These are phyloP conservation scores for Uloborus plumipes DNA, from an alignment of 2,888 invertebrate species.

Conservation along the genomic window DNA sequence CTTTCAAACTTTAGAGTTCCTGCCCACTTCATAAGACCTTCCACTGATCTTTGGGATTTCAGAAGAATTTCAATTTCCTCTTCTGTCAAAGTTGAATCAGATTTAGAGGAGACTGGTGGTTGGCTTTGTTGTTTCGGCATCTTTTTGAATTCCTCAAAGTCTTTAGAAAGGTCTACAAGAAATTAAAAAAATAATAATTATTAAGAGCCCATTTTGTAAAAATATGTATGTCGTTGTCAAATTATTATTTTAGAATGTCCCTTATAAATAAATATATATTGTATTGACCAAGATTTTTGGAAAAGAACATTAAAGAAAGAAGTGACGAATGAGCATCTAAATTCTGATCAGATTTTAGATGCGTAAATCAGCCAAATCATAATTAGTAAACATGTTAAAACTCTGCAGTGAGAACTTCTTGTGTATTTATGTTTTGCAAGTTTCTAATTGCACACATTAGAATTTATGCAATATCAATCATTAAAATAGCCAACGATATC, in stretches of 20 bases:
- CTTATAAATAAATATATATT: too few species aligned
- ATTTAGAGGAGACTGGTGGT: background rate
- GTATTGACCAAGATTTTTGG: too few species aligned
- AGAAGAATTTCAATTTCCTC: conserved; percentile 3
- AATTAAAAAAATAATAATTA: too few species aligned
- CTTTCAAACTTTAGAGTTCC: background rate
- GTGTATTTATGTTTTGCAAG: too few species aligned
- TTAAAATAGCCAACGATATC: background rate
- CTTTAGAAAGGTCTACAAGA: background rate
- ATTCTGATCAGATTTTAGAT: too few species aligned
- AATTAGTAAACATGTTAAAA: too few species aligned
- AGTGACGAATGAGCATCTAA: too few species aligned
- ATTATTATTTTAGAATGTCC: background rate
- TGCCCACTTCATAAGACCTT: background rate
- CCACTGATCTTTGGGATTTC: conserved; percentile 1
- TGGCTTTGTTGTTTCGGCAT: background rate
- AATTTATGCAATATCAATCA: background rate
- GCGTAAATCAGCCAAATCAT: too few species aligned
- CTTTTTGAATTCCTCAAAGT: background rate
- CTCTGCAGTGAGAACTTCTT: too few species aligned
- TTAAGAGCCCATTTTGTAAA: too few species aligned
- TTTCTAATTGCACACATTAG: too few species aligned
- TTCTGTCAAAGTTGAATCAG: background rate
- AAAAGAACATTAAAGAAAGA: too few species aligned
- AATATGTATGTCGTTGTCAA: background rate